Evolutionary conservation across 2,113 vertebrate species (phyloP).

Genomic region (Aphyosemion australe): DNA sequence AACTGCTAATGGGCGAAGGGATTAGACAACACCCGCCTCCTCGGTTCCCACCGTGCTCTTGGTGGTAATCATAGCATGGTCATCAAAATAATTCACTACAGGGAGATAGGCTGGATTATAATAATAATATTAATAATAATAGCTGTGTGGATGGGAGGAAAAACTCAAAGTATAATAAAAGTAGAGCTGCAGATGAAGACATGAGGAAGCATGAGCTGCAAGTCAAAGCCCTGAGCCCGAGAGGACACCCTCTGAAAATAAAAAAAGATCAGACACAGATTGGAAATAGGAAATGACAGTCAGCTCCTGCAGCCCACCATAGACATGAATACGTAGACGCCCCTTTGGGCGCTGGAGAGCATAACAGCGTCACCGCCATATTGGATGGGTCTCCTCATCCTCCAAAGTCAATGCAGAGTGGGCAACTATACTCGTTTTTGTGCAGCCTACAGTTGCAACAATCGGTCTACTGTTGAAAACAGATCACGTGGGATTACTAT

Average conservation of each 20-base stretch:
- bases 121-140: conserved; percentile 20
- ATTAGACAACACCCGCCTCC: conserved; percentile 54
- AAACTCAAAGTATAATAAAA: conserved; percentile 16
- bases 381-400: no score
- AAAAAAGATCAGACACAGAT: conserved; percentile 56
- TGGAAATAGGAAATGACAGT: conserved; percentile 68
- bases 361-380: no score
- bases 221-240: conserved; percentile 55
- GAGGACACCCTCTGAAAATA: conserved; percentile 57
- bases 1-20: conserved; percentile 49
- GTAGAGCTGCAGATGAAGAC: conserved; percentile 9
- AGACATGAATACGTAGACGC: no score
- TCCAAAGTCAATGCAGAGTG: no score
- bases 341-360: no score
- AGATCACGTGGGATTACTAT: no score
- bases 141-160: conserved; percentile 13
- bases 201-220: conserved; percentile 18
- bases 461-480: no score
- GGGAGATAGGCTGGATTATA: conserved; percentile 29
- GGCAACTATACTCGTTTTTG: no score
- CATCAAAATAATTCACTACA: conserved; percentile 42
- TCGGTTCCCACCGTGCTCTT: conserved; percentile 35
- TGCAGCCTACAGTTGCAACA: no score
- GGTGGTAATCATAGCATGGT: conserved; percentile 34
- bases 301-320: no score